Conservation (phyloP, 2,888 invertebrate species). For the Drosophila diplacantha region DNA sequence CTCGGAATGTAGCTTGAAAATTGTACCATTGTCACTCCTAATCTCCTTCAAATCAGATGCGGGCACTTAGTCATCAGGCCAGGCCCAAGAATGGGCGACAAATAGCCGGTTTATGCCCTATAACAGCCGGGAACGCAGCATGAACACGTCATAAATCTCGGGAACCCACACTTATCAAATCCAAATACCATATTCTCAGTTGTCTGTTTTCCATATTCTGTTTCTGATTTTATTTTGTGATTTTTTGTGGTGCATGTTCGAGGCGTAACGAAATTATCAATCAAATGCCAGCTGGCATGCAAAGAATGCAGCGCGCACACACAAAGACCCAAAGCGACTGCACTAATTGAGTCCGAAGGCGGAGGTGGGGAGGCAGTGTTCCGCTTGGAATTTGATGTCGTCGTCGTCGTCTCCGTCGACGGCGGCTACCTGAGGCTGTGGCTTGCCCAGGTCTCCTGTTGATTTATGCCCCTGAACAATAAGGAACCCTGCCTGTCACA, state of each 20-base stretch:
- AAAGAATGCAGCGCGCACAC: slow-evolving; percentile 59
- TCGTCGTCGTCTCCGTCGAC: slow-evolving; percentile 18
- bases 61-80: slow-evolving; percentile 55
- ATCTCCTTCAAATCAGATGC: slow-evolving; percentile 47
- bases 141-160: slow-evolving; percentile 63
- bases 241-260: slow-evolving; percentile 44
- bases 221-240: slow-evolving; percentile 9
- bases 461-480: slow-evolving; percentile 62
- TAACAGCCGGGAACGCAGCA: slow-evolving; percentile 31
- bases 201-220: slow-evolving; percentile 32
- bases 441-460: slow-evolving; percentile 56
- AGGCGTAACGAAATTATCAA: slow-evolving; percentile 72
- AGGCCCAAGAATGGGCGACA: slow-evolving; percentile 52
- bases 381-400: slow-evolving; percentile 60
- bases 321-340: slow-evolving; percentile 38
- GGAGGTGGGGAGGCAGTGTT: slow-evolving; percentile 44
- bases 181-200: slow-evolving; percentile 46
- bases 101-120: slow-evolving; percentile 43
- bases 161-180: slow-evolving; percentile 54
- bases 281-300: slow-evolving; percentile 70
- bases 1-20: slow-evolving; percentile 23
- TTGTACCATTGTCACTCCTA: slow-evolving; percentile 18
- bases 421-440: slow-evolving; percentile 53
- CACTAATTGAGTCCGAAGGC: slow-evolving; percentile 64
- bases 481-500: slow-evolving; percentile 54